A percentile compares a stretch with the other conserved stretches of the same genome.
Conservation (phyloP, 2,797 vertebrate genomes). For the Myioborus melanocephalus region DNA sequence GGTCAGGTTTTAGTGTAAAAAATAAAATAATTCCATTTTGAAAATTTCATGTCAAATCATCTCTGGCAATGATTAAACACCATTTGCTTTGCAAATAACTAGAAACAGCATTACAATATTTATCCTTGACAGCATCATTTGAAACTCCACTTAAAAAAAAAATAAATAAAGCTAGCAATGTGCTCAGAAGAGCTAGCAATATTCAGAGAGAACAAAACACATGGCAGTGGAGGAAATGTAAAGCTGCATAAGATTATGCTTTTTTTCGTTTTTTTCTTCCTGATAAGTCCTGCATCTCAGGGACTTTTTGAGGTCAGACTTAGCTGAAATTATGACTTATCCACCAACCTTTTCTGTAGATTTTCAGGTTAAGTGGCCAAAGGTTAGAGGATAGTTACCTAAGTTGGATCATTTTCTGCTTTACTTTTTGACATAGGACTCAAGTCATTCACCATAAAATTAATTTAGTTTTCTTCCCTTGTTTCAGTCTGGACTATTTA, state of each 20-base stretch:
- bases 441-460: neutral
- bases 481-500: neutral
- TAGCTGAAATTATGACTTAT: neutral
- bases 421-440: neutral
- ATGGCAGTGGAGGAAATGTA: neutral
- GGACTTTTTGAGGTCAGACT: neutral
- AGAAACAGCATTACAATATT: slow-evolving; percentile 53
- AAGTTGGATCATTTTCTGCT: neutral
- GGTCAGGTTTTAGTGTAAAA: slow-evolving; percentile 66
- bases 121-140: slow-evolving; percentile 36
- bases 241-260: neutral
- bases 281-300: neutral
- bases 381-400: neutral
- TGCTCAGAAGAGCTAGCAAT: neutral
- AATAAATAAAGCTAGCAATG: neutral
- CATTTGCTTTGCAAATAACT: slow-evolving; percentile 65
- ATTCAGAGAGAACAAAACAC: neutral
- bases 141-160: neutral
- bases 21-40: slow-evolving; percentile 69
- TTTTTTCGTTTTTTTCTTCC: neutral
- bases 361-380: neutral
- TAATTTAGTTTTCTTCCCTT: neutral
- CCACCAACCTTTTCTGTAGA: neutral
- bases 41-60: slow-evolving; percentile 67
- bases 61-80: slow-evolving; percentile 62